phyloP scores from a whole-genome alignment of 2,888 invertebrate genomes.

The Noctua pronuba region DNA sequence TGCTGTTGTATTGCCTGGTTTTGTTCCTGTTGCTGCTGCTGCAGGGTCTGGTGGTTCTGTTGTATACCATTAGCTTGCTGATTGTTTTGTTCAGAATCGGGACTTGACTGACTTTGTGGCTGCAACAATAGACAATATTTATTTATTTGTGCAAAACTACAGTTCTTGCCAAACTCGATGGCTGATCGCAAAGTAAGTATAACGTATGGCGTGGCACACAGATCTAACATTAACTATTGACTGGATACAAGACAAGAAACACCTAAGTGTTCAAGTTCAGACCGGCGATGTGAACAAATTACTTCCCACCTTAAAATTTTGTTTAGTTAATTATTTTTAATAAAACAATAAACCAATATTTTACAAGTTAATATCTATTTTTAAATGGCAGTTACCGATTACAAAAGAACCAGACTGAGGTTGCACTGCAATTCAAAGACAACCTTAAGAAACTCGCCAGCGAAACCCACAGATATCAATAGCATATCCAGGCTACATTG shows the following conservation, averaged over 20 bases:
- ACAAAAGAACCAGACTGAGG: not conserved
- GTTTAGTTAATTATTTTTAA: not conserved
- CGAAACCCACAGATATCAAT: not conserved
- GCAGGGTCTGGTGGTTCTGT: conserved; percentile 82
- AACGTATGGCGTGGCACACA: not conserved
- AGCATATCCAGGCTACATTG: not conserved
- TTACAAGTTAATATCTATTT: not conserved
- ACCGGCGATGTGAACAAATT: not conserved
- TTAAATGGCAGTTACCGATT: not conserved
- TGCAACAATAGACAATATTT: conserved; percentile 76
- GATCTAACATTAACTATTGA: not conserved
- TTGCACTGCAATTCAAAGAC: not conserved
- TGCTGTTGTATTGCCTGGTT: conserved; percentile 80
- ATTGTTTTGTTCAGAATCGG: conserved; percentile 85
- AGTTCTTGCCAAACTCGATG: not conserved
- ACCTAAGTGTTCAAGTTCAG: not conserved
- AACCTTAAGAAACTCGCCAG: conserved; percentile 2
- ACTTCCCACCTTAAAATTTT: not conserved
- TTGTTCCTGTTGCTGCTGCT: conserved; percentile 82
- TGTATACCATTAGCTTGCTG: conserved; percentile 88
- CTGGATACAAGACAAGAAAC: not conserved
- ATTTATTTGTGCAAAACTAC: not conserved
- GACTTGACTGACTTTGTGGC: conserved; percentile 88
- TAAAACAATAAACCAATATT: not conserved
- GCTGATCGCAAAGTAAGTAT: too few relatives aligned